Percentiles rank a stretch among this genome's conserved stretches.
phyloP scores from a whole-genome alignment of 2,888 invertebrate species.

The Drosophila anomelani region DNA sequence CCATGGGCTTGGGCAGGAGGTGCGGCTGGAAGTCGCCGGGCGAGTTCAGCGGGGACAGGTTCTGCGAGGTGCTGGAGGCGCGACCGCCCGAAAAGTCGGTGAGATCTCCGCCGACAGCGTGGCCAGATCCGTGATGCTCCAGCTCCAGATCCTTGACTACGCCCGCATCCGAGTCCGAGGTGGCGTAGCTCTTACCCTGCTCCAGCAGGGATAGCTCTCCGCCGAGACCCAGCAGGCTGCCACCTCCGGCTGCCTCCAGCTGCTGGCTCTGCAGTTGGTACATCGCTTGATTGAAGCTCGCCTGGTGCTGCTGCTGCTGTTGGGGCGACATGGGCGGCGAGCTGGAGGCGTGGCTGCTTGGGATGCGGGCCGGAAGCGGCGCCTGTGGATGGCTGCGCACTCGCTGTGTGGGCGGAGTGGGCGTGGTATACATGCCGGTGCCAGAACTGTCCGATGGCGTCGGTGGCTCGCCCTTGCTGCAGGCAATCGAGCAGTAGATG shows the following conservation, averaged over 20 bases:
- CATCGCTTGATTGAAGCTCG: slow-evolving; percentile 87
- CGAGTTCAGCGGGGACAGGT: slow-evolving; percentile 83
- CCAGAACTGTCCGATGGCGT: slow-evolving; percentile 94
- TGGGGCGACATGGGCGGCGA: slow-evolving; percentile 86
- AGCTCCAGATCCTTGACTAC: slow-evolving; percentile 82
- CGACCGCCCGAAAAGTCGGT: slow-evolving; percentile 82
- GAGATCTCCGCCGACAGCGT: slow-evolving; percentile 68
- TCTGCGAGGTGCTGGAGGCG: slow-evolving; percentile 81
- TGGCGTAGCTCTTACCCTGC: slow-evolving; percentile 73
- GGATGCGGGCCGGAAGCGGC: slow-evolving; percentile 85
- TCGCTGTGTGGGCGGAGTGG: slow-evolving; percentile 87
- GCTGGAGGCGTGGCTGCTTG: slow-evolving; percentile 86
- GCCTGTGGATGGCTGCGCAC: slow-evolving; percentile 79
- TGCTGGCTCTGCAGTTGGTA: slow-evolving; percentile 86
- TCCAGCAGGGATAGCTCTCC: slow-evolving; percentile 60
- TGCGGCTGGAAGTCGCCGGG: slow-evolving; percentile 81
- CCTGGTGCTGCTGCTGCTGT: slow-evolving; percentile 84
- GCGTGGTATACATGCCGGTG: slow-evolving; percentile 87
- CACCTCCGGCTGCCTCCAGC: slow-evolving; percentile 84
- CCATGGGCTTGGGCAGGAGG: slow-evolving; percentile 81
- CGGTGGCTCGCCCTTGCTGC: slow-evolving; percentile 95
- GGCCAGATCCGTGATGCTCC: slow-evolving; percentile 61
- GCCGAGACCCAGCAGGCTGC: slow-evolving; percentile 72
- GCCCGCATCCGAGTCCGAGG: slow-evolving; percentile 87
- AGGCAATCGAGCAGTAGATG: slow-evolving; percentile 97